A percentile compares a stretch with the other conserved stretches of the same genome.
Conservation (phyloP, 2,113 vertebrate genomes). For the Notothenia coriiceps region DNA sequence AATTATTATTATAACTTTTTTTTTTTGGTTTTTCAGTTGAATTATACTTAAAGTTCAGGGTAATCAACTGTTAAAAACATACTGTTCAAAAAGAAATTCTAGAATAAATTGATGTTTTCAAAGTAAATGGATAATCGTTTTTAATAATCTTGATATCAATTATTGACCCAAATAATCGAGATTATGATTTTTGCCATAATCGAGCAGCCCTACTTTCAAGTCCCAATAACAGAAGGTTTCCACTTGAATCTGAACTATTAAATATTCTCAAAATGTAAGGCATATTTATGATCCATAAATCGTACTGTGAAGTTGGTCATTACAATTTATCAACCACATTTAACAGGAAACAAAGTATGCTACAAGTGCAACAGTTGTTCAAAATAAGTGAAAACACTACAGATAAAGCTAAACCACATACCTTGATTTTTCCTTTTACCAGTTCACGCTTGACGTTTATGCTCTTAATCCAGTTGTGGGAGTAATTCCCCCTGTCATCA, state of each 20-base stretch:
- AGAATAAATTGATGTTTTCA: no score
- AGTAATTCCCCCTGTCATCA: constrained; percentile 16
- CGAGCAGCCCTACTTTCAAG: constrained; percentile 10
- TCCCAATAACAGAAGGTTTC: constrained; percentile 6
- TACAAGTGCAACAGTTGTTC: not conserved
- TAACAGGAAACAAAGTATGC: not conserved
- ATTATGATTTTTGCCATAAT: no score
- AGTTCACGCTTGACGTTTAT: constrained; percentile 54
- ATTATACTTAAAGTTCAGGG: no score
- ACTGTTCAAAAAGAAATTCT: no score
- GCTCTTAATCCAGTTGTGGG: constrained; percentile 74
- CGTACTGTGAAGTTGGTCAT: not conserved
- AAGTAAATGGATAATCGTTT: no score
- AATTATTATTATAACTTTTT: no score
- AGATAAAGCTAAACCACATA: constrained; percentile 53
- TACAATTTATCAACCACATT: constrained; percentile 15
- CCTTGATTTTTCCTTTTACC: constrained; percentile 81
- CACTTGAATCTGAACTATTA: constrained; percentile 6
- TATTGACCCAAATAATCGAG: no score
- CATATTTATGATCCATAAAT: constrained; percentile 19
- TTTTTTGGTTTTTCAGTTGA: no score
- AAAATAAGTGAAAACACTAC: not conserved
- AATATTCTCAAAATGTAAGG: not conserved
- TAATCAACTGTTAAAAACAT: no score
- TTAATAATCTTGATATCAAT: no score